Percentiles rank a stretch among this genome's conserved stretches.
Conservation (phyloP, 2,888 invertebrate genomes). For the Latrodectus elegans region DNA sequence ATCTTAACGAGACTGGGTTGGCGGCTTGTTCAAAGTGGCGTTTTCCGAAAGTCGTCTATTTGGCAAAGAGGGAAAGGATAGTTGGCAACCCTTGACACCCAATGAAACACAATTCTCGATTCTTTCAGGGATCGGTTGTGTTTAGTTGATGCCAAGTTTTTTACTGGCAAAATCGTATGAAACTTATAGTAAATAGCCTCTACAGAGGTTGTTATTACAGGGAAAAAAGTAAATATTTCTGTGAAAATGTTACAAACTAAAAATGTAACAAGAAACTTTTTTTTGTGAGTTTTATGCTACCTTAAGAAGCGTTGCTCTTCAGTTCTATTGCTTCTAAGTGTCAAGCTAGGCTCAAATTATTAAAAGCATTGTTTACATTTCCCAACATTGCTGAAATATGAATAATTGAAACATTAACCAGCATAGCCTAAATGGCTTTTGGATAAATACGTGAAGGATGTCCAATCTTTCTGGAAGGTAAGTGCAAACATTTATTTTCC, state of each 20-base stretch:
- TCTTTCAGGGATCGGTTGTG: constrained; percentile 29
- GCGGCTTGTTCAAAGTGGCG: constrained; percentile 58
- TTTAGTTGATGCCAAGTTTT: constrained; percentile 22
- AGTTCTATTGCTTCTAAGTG: constrained; percentile 2
- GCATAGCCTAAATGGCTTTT: constrained; percentile 60
- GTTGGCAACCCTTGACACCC: constrained; percentile 60
- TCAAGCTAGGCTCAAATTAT: constrained; percentile 35
- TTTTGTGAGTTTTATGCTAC: not conserved
- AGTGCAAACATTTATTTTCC: constrained; percentile 19
- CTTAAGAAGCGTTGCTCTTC: not conserved
- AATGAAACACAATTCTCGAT: constrained; percentile 56
- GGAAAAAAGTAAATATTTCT: constrained; percentile 1
- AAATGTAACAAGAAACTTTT: not conserved
- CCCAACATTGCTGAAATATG: constrained; percentile 23
- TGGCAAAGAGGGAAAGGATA: constrained; percentile 45
- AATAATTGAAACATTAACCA: constrained; percentile 28
- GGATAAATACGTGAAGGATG: constrained; percentile 53
- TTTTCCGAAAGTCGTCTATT: constrained; percentile 28
- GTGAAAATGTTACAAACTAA: not conserved
- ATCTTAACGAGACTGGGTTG: constrained; percentile 24
- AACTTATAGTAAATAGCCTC: not conserved
- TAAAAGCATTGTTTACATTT: constrained; percentile 34
- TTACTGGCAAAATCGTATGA: constrained; percentile 11
- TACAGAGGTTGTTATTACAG: not conserved
- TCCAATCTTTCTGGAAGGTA: constrained; percentile 65